Conservation (phyloP, 2,888 invertebrate species). For the Apodemia zela region DNA sequence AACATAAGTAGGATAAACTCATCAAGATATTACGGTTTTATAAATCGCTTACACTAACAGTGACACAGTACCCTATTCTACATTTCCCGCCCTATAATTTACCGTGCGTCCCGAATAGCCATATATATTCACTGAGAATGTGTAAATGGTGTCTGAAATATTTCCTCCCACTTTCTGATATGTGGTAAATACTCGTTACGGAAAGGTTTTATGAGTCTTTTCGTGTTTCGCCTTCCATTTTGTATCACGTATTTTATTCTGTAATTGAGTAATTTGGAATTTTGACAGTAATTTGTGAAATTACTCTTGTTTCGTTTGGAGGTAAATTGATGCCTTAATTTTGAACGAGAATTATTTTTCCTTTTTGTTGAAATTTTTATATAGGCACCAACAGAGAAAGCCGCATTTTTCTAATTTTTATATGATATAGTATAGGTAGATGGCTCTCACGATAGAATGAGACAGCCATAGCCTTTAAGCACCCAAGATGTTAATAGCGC, state of each 20-base stretch:
- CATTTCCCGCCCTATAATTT: constrained; percentile 34
- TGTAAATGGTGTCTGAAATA: constrained; percentile 63
- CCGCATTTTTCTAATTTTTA: too few species aligned
- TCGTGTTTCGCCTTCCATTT: constrained; percentile 12
- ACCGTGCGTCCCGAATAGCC: constrained; percentile 50
- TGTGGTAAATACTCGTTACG: constrained; percentile 16
- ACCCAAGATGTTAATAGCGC: too few species aligned
- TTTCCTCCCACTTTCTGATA: constrained; percentile 35
- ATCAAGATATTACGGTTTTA: too few species aligned
- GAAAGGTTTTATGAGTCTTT: constrained; percentile 16
- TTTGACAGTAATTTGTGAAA: constrained; percentile 4
- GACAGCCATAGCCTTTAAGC: too few species aligned
- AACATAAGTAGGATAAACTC: too few species aligned
- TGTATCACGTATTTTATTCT: constrained; percentile 10
- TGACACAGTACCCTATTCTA: constrained; percentile 24
- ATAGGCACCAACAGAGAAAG: background rate
- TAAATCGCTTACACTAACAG: too few species aligned
- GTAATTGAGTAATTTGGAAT: constrained; percentile 12
- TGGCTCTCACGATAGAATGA: too few species aligned
- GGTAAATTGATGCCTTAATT: constrained; percentile 3
- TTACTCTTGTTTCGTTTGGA: constrained; percentile 2
- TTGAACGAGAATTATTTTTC: background rate
- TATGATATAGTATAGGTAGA: too few species aligned
- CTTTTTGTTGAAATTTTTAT: background rate
- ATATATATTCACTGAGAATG: constrained; percentile 58